phyloP scores from a whole-genome alignment of 2,113 vertebrate genomes.

The Phoenicopterus ruber region DNA sequence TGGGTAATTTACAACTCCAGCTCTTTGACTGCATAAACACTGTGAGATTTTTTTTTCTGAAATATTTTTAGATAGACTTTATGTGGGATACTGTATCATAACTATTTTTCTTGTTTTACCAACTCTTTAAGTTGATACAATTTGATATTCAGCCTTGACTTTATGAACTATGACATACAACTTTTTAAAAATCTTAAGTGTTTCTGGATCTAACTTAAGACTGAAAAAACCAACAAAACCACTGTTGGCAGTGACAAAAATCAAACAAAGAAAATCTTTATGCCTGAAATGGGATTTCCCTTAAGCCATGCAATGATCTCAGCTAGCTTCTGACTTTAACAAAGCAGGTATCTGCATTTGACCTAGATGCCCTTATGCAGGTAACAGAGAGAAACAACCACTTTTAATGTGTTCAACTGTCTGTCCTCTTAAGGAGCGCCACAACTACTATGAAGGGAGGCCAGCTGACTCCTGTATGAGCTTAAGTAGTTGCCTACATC shows the following conservation, averaged over 20 bases:
- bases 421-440: background rate
- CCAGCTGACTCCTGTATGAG: background rate
- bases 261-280: background rate
- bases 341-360: background rate
- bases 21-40: background rate
- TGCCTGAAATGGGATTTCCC: background rate
- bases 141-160: background rate
- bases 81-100: background rate
- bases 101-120: background rate
- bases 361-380: background rate
- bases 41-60: background rate
- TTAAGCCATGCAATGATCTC: background rate
- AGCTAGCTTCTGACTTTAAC: background rate
- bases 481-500: background rate
- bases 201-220: background rate
- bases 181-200: background rate
- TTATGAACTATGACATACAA: background rate
- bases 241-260: background rate
- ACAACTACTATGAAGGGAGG: background rate
- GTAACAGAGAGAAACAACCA: background rate
- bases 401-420: background rate
- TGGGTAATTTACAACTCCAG: background rate
- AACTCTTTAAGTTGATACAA: background rate
- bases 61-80: background rate
- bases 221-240: background rate